Base-by-base conservation (phyloP, 2,888 invertebrate species). In the Ophion ellenae region DNA sequence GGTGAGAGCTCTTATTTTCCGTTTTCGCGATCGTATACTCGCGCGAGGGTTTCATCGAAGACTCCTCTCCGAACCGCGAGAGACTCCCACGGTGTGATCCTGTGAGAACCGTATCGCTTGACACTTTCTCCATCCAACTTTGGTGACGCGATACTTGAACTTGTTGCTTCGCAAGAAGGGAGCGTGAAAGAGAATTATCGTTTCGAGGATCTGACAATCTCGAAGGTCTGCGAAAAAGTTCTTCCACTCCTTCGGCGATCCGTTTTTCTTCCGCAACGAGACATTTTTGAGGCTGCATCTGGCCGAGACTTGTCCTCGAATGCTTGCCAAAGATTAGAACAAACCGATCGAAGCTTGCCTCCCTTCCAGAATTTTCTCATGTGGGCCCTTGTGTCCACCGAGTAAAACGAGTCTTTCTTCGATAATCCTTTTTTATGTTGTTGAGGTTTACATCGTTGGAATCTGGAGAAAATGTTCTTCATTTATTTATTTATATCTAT, bases 1-100 rank as follows among this genome's bases (percentile, higher is more conserved):
- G 45, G 64, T 28, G 24, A 67, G 75, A 71, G 77, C 81, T 81
- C 66, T 75, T 57, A 24, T 67, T 84, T 47, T 74, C 74, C n/a
- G 28, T 24, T 32, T 36, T 40, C 9, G 40, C 40, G 40, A 40
- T 40, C 7, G 40, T 40, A 6, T 7, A 40, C 40, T 6, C 40
- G 40, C 32, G 57, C 71, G 71, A n/a, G 71, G 32, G 32, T 57
- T 14, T 71, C 28, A 71, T 53, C 32, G 32, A 4, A 32, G 32
- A 32, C 20, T 32, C 61, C 6, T 61, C 61, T 61, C 7, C 61
- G 61, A 24, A n/a, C 24, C 7, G 61, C 61, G 61, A 61, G 40
- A 40, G 40, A 40, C 40, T 40, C 40, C 40, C 40, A 40, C 40
- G 40, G 40, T 40, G 6, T 40, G 9, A 6, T 40, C 40, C 9